Evolutionary conservation across 2,113 vertebrate genomes (phyloP).

Genomic region (Falcunculus frontatus): DNA sequence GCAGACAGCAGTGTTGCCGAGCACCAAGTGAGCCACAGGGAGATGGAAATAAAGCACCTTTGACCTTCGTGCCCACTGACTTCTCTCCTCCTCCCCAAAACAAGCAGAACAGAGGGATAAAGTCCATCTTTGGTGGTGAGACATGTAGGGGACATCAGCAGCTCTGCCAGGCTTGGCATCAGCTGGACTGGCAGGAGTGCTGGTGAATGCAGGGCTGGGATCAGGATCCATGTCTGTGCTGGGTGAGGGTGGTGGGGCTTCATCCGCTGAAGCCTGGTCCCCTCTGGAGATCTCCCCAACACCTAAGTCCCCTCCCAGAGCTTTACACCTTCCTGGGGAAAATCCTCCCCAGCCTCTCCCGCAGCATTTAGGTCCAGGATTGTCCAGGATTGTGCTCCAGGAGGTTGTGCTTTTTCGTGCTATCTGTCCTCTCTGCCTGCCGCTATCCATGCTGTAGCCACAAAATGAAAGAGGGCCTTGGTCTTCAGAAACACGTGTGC

Average conservation of each 20-base stretch:
- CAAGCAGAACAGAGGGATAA: neutral
- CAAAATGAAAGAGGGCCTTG: neutral
- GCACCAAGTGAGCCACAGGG: neutral
- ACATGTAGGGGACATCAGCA: neutral
- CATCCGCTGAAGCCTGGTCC: accelerated
- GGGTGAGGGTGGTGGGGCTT: neutral
- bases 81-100: neutral
- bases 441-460: accelerated
- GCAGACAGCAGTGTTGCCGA: neutral
- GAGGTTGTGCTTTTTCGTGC: neutral
- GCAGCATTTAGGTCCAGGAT: no score
- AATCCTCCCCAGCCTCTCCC: neutral
- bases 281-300: accelerated
- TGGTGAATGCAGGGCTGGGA: neutral
- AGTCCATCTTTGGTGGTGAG: neutral
- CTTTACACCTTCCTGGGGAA: neutral
- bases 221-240: neutral
- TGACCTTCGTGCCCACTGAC: neutral
- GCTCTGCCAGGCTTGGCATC: neutral
- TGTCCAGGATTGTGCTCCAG: neutral
- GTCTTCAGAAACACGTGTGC: neutral
- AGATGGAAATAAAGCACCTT: neutral
- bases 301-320: no score
- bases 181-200: neutral
- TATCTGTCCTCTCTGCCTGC: accelerated